phyloP scores from a whole-genome alignment of 2,797 vertebrate species.

The Enteromius afrohamiltoni region DNA sequence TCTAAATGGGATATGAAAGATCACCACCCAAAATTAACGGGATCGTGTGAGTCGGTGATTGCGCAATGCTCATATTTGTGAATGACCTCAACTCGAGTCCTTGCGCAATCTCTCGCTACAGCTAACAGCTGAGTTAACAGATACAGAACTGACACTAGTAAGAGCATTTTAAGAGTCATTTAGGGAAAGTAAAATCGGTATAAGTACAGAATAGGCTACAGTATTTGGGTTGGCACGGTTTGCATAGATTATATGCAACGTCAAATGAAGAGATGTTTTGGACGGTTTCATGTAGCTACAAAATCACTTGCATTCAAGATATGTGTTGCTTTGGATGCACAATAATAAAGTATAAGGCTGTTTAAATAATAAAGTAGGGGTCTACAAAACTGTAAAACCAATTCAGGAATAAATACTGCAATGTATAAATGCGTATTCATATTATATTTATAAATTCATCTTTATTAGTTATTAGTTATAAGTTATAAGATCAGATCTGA shows the following conservation, averaged over 20 bases:
- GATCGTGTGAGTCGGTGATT: not conserved
- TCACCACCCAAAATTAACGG: not conserved
- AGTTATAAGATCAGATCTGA: not conserved
- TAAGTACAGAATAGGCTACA: not conserved
- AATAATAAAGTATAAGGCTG: too few species aligned
- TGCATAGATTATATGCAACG: not conserved
- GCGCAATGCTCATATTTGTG: not conserved
- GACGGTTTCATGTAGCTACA: not conserved
- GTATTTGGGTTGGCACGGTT: not conserved
- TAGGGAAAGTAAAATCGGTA: not conserved
- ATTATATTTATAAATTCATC: not conserved
- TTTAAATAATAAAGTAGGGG: not conserved
- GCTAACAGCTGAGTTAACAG: not conserved
- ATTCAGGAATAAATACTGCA: not conserved
- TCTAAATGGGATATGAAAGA: not conserved
- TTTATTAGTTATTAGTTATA: not conserved
- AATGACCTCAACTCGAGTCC: not conserved
- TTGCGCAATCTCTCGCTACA: not conserved
- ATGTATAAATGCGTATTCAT: not conserved
- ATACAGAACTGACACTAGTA: not conserved
- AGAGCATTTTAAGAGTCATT: not conserved
- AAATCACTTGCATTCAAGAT: not conserved
- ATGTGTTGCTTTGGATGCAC: not conserved
- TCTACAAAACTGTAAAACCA: not conserved
- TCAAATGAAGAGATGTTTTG: not conserved